Base-by-base conservation (phyloP, 1,140 invertebrate species). In the Ostrea edulis region DNA sequence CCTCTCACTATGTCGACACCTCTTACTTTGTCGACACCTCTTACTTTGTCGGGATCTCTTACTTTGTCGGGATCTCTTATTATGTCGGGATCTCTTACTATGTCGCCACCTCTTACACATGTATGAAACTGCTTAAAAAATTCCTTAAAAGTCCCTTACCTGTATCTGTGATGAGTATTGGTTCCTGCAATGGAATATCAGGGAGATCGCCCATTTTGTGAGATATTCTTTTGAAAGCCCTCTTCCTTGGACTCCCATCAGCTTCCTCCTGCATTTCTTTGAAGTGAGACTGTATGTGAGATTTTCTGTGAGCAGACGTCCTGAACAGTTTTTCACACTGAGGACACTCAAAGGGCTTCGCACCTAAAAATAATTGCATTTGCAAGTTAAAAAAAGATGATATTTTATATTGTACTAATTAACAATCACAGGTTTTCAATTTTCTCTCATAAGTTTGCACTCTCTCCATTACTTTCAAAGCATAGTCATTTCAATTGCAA, bases 241-340 rank as follows among this genome's bases (percentile, higher is more conserved):
- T 51, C 12, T 91, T 87, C 22, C 87, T 89, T 44, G 89, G 71
- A 25, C 53, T 86, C 12, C 88, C 82, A 17, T 44, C 52, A 52
- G 71, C 55, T 35, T 91, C 71, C 22, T 77, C 71, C 54, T 90
- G 77, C 87, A 87, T 44, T 25, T 92, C 93, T 89, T 93, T 94
- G 71, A 92, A 93, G 90, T 97, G 96, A 8, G 96, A 96, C 82
- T 95, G 82, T 29, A 96, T 90, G 89, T 97, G 97, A 35, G 96
- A 95, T 90, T 97, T 97, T 53, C 96, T 95, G 89, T 97, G 97
- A 9, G 96, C 96, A 2, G 96, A 96, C 0, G 97, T 97, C 22
- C 95, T 91, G 90, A 95, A 95, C 44, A 91, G 94, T 89, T 95
- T 95, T 51, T 94, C 93, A 92, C 95, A 96, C 51, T 95, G 92